Conservation (phyloP, 2,797 vertebrate genomes). For the Crocidura indochinensis region DNA sequence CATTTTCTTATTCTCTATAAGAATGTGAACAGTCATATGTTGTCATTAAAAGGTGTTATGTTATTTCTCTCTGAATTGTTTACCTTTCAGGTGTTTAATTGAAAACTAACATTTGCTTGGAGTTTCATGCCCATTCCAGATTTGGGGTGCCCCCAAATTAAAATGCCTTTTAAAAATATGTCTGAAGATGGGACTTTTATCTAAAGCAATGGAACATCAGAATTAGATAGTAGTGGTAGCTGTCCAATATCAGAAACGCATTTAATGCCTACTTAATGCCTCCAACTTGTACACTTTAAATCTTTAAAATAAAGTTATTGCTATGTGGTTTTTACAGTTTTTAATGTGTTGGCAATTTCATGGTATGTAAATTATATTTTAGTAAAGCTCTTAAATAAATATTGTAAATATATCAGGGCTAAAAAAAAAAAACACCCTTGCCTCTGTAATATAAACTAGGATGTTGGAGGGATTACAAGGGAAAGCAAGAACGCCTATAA, state of each 20-base stretch:
- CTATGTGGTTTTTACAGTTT: not conserved
- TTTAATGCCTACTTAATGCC: not conserved
- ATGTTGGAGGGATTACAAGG: not conserved
- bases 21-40: slow-evolving; percentile 18
- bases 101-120: slow-evolving; percentile 29
- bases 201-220: not conserved
- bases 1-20: slow-evolving; percentile 8
- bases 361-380: slow-evolving; percentile 53
- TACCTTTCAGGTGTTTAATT: slow-evolving; percentile 39
- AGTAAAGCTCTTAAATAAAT: slow-evolving; percentile 43
- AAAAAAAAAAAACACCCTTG: not conserved
- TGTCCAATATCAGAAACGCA: not conserved
- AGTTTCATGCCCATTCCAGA: not conserved
- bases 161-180: slow-evolving; percentile 62
- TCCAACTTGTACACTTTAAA: slow-evolving; percentile 8
- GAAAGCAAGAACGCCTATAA: not conserved
- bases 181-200: not conserved
- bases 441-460: not conserved
- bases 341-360: slow-evolving; percentile 45
- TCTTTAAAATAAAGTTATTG: not conserved
- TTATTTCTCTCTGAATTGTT: slow-evolving; percentile 57
- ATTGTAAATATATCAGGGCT: slow-evolving; percentile 30
- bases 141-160: slow-evolving; percentile 45
- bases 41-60: not conserved
- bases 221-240: not conserved